Base-by-base conservation (phyloP, 2,888 invertebrate species). In the Heliconius ethilla region DNA sequence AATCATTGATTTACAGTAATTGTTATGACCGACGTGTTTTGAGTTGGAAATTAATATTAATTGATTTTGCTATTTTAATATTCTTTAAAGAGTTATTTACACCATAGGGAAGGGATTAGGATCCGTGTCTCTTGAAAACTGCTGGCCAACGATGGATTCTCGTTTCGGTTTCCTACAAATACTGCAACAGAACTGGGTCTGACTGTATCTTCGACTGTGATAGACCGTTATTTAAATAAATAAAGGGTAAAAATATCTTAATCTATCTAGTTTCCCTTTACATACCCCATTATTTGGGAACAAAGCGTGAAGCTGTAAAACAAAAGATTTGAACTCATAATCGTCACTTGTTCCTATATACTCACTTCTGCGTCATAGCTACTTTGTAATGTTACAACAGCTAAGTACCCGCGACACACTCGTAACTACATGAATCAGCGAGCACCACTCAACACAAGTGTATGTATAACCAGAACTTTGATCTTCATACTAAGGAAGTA, bases 1-100 rank as follows among this genome's bases (percentile, higher is more conserved):
- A 40, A 74, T 74, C 74, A 63, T 62, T 63, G 40, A 62, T 74
- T 74, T 74, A 62, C 37, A 40, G 63, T 74, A 74, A 74, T 63
- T 74, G 74, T 74, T 74, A 74, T 63, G 63, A 74, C 74, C 62
- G 25, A 27, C 63, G 25, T 40, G 74, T 74, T 74, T 40, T 62
- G 25, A 62, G 63, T 13, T 51, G 15, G 7, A 72, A n/a, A 72
- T 55, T 33, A 55, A 55, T 70, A 70, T 55, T 70, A 29, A 72
- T 72, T 55, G 29, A 27, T 72, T 33, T 33, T 55, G 18, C 27
- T 27, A n/a, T 59, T 59, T 59, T n/a, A 11, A 59, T 59, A 22
- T 22, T 51, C 18, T 22, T 51, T 22, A 51, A 51, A 51, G 59
- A n/a, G 59, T 59, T 59, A 4, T 25, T 63, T 63, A 63, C 63